Percentiles rank a stretch among this genome's conserved stretches.
Conservation (phyloP, 2,113 vertebrate genomes). For the Charina bottae region DNA sequence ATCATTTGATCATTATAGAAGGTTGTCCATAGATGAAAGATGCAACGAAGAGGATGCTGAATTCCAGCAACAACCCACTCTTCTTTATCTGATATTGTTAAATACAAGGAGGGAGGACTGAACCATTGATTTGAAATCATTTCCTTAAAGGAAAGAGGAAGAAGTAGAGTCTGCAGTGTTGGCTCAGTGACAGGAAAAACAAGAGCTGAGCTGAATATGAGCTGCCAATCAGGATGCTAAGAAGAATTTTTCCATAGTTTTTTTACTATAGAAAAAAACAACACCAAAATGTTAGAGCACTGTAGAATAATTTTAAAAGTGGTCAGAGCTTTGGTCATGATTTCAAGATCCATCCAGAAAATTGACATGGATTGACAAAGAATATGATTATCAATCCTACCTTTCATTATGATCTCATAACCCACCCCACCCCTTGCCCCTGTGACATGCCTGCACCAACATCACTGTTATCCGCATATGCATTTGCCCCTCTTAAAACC, state of each 20-base stretch:
- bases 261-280: neutral
- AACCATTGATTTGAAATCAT: neutral
- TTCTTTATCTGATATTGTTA: conserved; percentile 4
- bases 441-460: neutral
- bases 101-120: neutral
- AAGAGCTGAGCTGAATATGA: neutral
- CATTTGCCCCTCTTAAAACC: neutral
- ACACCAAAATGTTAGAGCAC: neutral
- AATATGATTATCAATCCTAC: neutral
- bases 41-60: neutral
- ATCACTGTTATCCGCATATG: neutral
- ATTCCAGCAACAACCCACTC: neutral
- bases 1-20: neutral
- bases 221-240: neutral
- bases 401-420: neutral
- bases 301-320: neutral
- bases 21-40: neutral
- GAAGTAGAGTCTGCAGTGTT: neutral
- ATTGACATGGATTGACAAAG: neutral
- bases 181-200: neutral
- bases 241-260: neutral
- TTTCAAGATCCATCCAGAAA: neutral
- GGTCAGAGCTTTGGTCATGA: neutral
- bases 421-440: neutral
- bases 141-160: neutral